Evolutionary conservation across 2,113 vertebrate genomes (phyloP).

Genomic region (Proteles cristata): DNA sequence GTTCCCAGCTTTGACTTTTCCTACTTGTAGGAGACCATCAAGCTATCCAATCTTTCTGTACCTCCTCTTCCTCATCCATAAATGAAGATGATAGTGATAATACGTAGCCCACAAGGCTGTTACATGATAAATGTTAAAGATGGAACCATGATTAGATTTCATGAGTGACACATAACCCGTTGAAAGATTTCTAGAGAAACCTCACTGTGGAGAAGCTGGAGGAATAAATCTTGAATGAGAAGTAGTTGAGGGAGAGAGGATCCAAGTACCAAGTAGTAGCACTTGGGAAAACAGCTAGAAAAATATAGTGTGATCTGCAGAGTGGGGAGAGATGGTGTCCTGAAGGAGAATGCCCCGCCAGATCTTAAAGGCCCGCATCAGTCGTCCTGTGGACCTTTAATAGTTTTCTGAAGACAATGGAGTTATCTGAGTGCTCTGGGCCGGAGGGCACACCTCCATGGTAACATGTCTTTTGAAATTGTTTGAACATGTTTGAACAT

Average conservation of each 20-base stretch:
- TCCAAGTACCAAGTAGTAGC: not conserved
- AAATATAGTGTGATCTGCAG: not conserved
- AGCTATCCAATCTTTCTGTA: not conserved
- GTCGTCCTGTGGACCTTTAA: not conserved
- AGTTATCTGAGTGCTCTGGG: not conserved
- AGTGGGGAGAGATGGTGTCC: not conserved
- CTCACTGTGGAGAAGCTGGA: not conserved
- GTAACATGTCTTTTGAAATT: not conserved
- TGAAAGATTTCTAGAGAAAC: not conserved
- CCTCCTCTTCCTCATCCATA: not conserved
- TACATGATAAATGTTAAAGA: not conserved
- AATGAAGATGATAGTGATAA: not conserved
- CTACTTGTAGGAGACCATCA: not conserved
- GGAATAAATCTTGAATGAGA: not conserved
- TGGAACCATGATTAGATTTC: not conserved
- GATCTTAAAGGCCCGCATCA: not conserved
- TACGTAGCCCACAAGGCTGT: not conserved
- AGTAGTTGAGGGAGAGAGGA: not conserved
- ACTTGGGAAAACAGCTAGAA: not conserved
- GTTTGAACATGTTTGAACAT: too few species aligned
- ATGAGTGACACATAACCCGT: not conserved
- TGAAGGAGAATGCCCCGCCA: not conserved
- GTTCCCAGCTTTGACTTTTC: not conserved
- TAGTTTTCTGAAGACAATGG: not conserved
- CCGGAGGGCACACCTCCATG: not conserved